phyloP scores from a whole-genome alignment of 2,113 vertebrate genomes.

The Sus scrofa region DNA sequence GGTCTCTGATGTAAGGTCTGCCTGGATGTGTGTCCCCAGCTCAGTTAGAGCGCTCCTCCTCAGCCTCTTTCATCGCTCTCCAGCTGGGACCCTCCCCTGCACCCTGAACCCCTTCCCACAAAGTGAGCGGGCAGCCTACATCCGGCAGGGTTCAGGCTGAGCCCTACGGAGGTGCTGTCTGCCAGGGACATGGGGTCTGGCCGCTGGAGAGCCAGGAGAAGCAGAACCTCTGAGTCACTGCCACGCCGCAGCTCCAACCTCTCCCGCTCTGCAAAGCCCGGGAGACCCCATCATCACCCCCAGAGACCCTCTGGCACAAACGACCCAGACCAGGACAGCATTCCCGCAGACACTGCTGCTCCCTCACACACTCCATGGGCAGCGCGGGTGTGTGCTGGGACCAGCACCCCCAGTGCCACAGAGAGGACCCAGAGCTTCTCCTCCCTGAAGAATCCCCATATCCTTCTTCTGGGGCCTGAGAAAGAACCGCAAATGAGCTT shows the following conservation, averaged over 20 bases:
- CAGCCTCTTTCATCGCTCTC: not conserved
- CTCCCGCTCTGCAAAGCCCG: not conserved
- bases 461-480: not conserved
- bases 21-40: not conserved
- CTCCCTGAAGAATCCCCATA: not conserved
- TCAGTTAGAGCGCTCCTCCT: not conserved
- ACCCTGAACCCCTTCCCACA: not conserved
- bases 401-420: too few species aligned
- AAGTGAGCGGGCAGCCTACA: too few species aligned
- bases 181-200: conserved; percentile 53
- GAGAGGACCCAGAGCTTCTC: not conserved
- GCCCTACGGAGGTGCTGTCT: not conserved
- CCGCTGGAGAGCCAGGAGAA: not conserved
- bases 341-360: not conserved
- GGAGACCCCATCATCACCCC: not conserved
- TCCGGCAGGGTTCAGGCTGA: not conserved
- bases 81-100: too few species aligned
- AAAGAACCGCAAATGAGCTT: not conserved
- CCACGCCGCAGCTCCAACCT: not conserved
- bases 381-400: not conserved
- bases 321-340: not conserved
- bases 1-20: not conserved
- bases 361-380: accelerated
- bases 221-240: conserved; percentile 49
- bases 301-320: not conserved